Evolutionary conservation across 1,140 invertebrate species (phyloP).

Genomic region (Danaus melanippus): DNA sequence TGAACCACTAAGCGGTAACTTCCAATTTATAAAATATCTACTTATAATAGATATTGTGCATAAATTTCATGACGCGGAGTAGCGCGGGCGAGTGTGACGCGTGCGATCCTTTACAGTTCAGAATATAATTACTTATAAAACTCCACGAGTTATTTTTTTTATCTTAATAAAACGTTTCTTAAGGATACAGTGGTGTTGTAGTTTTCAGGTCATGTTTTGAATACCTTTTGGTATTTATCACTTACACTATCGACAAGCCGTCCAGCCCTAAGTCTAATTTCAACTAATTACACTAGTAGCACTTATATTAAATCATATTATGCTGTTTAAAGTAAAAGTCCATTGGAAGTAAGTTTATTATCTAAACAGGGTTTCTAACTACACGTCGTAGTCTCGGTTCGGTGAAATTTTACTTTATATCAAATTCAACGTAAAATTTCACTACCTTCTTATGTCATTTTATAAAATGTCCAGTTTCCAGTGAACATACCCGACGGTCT

Average conservation of each 20-base stretch:
- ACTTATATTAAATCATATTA: conserved; percentile 57
- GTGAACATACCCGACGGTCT: conserved; percentile 20
- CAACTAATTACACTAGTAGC: conserved; percentile 54
- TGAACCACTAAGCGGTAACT: conserved; percentile 52
- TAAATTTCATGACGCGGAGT: conserved; percentile 46
- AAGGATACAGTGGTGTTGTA: conserved; percentile 53
- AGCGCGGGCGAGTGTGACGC: conserved; percentile 60
- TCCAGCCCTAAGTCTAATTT: conserved; percentile 33
- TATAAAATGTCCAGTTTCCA: conserved; percentile 20
- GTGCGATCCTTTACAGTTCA: conserved; percentile 29
- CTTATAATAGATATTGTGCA: conserved; percentile 46
- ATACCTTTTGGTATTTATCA: conserved; percentile 21
- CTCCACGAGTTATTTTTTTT: conserved; percentile 28
- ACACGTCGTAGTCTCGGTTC: conserved; percentile 29
- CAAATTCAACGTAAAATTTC: conserved; percentile 18
- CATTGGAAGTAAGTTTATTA: conserved; percentile 43
- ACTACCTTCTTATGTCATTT: conserved; percentile 31
- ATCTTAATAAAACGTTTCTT: conserved; percentile 36
- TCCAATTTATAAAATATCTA: conserved; percentile 41
- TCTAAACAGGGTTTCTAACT: conserved; percentile 46
- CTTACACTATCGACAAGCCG: conserved; percentile 31
- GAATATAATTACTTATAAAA: conserved; percentile 35
- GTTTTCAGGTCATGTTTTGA: conserved; percentile 40
- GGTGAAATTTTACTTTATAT: conserved; percentile 7
- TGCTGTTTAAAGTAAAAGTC: conserved; percentile 43